Percentiles rank a stretch among this genome's conserved stretches.
phyloP scores from a whole-genome alignment of 1,140 invertebrate genomes.

The Fopius arisanus region DNA sequence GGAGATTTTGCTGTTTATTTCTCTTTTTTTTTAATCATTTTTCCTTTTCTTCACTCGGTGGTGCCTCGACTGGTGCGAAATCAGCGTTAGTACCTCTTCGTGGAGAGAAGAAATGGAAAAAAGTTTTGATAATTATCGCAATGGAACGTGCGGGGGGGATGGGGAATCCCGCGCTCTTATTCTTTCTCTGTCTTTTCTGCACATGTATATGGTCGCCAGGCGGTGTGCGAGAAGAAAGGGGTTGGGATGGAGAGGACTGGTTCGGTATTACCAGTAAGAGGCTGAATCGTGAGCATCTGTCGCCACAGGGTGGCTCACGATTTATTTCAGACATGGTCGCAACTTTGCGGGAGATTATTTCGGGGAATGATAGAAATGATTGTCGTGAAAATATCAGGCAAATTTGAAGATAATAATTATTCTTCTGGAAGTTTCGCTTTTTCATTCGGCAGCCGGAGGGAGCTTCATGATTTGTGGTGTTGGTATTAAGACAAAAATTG shows the following conservation, averaged over 20 bases:
- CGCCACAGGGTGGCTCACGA: constrained; percentile 8
- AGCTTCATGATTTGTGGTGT: constrained; percentile 1
- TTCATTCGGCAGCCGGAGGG: neutral
- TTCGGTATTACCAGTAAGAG: neutral
- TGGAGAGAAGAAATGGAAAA: neutral
- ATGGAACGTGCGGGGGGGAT: neutral
- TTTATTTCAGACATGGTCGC: constrained; percentile 16
- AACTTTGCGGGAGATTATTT: constrained; percentile 6
- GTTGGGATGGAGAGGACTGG: neutral
- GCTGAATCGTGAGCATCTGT: neutral
- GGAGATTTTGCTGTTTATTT: neutral
- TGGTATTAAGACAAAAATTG: neutral
- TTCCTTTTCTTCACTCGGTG: neutral
- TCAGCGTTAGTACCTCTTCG: neutral
- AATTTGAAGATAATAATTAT: neutral
- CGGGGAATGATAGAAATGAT: constrained; percentile 11
- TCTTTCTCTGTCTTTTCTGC: neutral
- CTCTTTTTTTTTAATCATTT: neutral
- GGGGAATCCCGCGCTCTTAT: neutral
- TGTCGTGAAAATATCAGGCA: constrained; percentile 15
- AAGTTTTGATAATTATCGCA: constrained; percentile 12
- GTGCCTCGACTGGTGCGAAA: neutral
- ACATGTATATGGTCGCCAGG: neutral
- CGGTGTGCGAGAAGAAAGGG: neutral
- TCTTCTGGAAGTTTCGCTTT: constrained; percentile 6